Evolutionary conservation across 1,140 invertebrate species (phyloP), one percentile per base, ranked within the genome.

Genomic region (Drosophila kikkawai): DNA sequence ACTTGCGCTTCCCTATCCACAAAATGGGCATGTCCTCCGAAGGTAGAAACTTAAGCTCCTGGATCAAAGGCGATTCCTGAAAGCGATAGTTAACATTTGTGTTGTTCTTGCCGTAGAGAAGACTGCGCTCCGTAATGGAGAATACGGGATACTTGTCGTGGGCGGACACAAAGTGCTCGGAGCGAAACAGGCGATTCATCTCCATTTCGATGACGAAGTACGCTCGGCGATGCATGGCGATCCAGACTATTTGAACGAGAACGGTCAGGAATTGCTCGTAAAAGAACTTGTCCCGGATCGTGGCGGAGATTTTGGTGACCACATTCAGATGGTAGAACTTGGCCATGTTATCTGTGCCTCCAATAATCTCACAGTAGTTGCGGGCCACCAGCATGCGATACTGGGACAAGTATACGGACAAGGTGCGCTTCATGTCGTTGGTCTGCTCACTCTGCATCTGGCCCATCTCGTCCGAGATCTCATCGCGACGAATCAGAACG

Each of bases 1-100:
- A 92, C 39, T 86, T 92, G 3, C 86, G 79, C 4, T 91, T 67
- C 0, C 91, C 91, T 22, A 92, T 91, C 91, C 91, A 92, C 50
- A 92, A 32, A 13, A 92, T 82, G n/a, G 88, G 83, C 22, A 81
- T 1, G 73, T 92, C 80, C 44, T 92, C 83, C 0, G 63, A 45
- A 1, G 58, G 15, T 1, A 91, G 60, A 22, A 81, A 63, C 15
- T 55, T 42, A 4, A 92, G n/a, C 39, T 92, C 91, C 51, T 86
- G 79, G 6, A 92, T 71, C 7, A 92, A 39, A 1, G 91, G 91
- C 11, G 91, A 92, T 9, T 71, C 57, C 57, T 92, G 91, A 4
- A 51, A 48, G 0, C 83, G 83, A 55, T 88, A 92, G 39, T 92
- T 92, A 0, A 63, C 59, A n/a, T 84, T 84, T 32, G 57, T 79